phyloP scores from a whole-genome alignment of 2,888 invertebrate species.

The Gastrophysa polygoni region DNA sequence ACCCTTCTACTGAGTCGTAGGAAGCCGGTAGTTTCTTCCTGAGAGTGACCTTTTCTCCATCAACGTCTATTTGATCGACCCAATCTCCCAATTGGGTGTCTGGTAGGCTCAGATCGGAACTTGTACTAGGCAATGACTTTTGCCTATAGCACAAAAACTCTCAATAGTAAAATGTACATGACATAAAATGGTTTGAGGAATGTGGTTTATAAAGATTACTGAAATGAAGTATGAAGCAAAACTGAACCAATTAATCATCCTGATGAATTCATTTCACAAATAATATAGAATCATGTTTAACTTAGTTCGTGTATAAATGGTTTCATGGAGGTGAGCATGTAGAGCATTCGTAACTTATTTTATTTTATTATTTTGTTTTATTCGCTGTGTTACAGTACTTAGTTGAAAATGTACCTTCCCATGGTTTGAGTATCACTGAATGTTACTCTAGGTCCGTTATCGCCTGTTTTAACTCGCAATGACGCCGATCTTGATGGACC shows the following conservation, averaged over 20 bases:
- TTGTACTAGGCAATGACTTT: conserved; percentile 79
- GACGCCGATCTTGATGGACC: conserved; percentile 77
- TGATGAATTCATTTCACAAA: no score
- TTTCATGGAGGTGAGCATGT: no score
- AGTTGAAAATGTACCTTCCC: conserved; percentile 55
- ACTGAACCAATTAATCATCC: no score
- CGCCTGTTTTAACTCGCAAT: conserved; percentile 62
- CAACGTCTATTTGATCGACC: conserved; percentile 68
- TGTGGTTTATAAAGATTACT: no score
- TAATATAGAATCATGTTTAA: no score
- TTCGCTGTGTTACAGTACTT: no score
- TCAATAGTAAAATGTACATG: no score
- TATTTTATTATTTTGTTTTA: neutral
- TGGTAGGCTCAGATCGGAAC: conserved; percentile 69
- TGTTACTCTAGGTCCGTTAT: conserved; percentile 63
- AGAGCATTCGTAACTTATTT: no score
- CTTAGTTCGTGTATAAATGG: no score
- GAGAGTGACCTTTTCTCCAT: conserved; percentile 69
- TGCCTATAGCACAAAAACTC: conserved; percentile 65
- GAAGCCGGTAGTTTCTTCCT: conserved; percentile 61
- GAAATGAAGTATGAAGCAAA: no score
- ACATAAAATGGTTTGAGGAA: no score
- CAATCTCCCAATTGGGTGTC: conserved; percentile 63
- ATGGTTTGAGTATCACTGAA: conserved; percentile 67
- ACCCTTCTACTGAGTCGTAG: conserved; percentile 52